phyloP scores from a whole-genome alignment of 1,140 invertebrate species.

The Linepithema humile region DNA sequence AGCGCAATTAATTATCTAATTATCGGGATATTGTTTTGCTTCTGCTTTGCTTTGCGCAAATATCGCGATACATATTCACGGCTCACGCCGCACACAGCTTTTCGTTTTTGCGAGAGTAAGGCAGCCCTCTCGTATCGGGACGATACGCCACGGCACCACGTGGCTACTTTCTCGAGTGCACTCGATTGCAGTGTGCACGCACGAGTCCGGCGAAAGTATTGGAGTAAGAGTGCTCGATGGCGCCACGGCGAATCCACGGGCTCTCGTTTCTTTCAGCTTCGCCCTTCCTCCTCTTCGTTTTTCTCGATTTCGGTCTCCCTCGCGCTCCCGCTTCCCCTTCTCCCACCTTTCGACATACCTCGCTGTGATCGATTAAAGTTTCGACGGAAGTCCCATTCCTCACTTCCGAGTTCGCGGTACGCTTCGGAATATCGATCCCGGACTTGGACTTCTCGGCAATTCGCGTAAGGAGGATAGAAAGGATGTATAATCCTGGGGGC shows the following conservation, averaged over 20 bases:
- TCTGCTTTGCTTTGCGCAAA: too few species aligned
- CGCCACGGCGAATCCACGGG: slow-evolving; percentile 24
- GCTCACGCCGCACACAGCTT: too few species aligned
- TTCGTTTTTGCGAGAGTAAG: neutral
- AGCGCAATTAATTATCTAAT: too few species aligned
- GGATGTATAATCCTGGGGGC: neutral
- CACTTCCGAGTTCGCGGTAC: slow-evolving; percentile 17
- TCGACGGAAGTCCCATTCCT: neutral
- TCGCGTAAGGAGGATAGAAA: neutral
- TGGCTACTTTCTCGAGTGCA: slow-evolving; percentile 57
- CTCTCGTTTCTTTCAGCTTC: neutral
- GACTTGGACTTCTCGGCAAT: slow-evolving; percentile 1
- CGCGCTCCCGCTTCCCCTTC: neutral
- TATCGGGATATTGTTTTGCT: too few species aligned
- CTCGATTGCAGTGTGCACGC: slow-evolving; percentile 51
- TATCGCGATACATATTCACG: too few species aligned
- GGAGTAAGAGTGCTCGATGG: slow-evolving; percentile 40
- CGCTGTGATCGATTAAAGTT: slow-evolving; percentile 47
- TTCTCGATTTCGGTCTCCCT: neutral
- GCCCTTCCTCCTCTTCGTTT: neutral
- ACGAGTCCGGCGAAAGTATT: slow-evolving; percentile 39
- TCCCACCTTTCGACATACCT: neutral
- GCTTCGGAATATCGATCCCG: slow-evolving; percentile 15
- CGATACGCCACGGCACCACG: slow-evolving; percentile 14
- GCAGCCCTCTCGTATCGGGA: slow-evolving; percentile 1